phyloP scores from a whole-genome alignment of 1,140 invertebrate species.

The Portunus trituberculatus region DNA sequence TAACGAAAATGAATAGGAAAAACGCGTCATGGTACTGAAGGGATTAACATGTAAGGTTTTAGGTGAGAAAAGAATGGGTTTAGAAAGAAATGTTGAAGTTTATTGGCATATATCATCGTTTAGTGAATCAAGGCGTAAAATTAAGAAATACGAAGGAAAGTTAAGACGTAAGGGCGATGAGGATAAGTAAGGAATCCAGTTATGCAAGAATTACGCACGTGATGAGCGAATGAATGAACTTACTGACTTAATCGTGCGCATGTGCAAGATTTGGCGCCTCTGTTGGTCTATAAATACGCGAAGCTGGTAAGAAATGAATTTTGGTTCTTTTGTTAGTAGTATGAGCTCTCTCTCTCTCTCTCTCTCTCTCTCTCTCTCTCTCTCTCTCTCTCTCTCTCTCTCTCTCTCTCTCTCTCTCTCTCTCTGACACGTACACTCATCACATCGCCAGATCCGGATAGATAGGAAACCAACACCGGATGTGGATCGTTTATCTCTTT shows the following conservation, averaged over 20 bases:
- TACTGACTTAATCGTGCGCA: background rate
- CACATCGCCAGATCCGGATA: background rate
- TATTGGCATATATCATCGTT: too few species aligned
- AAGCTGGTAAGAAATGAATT: background rate
- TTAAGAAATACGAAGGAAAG: too few species aligned
- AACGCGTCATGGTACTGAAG: too few species aligned
- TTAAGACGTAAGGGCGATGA: too few species aligned
- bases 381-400: conserved; percentile 26
- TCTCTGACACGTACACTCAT: conserved; percentile 5
- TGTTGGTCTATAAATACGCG: background rate
- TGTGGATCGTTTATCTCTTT: background rate
- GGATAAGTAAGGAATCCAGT: too few species aligned
- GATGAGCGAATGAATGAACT: background rate
- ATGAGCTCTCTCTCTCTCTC: conserved; percentile 3
- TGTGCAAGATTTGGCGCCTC: background rate
- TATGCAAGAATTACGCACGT: too few species aligned
- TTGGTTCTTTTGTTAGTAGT: background rate
- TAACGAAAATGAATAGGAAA: too few species aligned
- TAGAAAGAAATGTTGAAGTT: too few species aligned
- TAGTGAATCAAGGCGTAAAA: too few species aligned
- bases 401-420: conserved; percentile 43
- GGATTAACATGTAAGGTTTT: too few species aligned
- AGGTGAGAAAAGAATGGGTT: too few species aligned
- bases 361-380: too few species aligned
- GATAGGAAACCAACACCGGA: background rate